These are phyloP conservation scores for Acanthurus leucopareius DNA, from an alignment of 2,797 vertebrate species.

Conservation along the genomic window DNA sequence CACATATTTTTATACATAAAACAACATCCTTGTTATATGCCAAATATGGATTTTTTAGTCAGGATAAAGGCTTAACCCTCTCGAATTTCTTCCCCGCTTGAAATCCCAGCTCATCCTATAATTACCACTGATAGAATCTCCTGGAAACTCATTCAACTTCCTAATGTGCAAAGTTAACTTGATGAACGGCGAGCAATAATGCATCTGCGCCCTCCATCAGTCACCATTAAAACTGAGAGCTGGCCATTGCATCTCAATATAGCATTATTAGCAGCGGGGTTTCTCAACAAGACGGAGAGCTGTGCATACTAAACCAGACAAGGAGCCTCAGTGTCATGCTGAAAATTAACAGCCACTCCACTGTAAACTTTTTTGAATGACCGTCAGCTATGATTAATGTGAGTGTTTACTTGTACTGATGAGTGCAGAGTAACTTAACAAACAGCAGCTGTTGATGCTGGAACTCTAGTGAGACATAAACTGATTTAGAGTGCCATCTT, in stretches of 20 bases:
- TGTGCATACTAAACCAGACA: constrained; percentile 49
- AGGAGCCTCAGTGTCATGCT: constrained; percentile 22
- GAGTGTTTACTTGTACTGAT: constrained; percentile 36
- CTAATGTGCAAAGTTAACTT: constrained; percentile 79
- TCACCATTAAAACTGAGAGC: constrained; percentile 75
- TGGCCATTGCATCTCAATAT: constrained; percentile 72
- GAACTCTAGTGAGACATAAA: constrained; percentile 10
- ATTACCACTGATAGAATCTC: constrained; percentile 75
- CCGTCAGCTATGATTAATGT: constrained; percentile 39
- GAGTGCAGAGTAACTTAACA: constrained; percentile 20
- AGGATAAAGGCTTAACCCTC: constrained; percentile 35
- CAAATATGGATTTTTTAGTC: background rate
- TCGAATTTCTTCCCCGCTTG: constrained; percentile 1
- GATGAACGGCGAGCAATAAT: constrained; percentile 74
- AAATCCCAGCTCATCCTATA: constrained; percentile 62
- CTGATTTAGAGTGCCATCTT: constrained; percentile 3
- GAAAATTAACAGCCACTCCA: constrained; percentile 33
- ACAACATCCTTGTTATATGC: constrained; percentile 3
- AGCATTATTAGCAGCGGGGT: constrained; percentile 59
- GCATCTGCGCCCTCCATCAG: constrained; percentile 67
- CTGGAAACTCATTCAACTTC: constrained; percentile 73
- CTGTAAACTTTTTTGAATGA: constrained; percentile 46
- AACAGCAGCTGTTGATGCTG: constrained; percentile 17
- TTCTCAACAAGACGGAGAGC: constrained; percentile 50
- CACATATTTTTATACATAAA: constrained; percentile 6